A percentile compares a stretch with the other conserved stretches of the same genome.
phyloP scores from a whole-genome alignment of 2,113 vertebrate genomes.

The Tapirus terrestris region DNA sequence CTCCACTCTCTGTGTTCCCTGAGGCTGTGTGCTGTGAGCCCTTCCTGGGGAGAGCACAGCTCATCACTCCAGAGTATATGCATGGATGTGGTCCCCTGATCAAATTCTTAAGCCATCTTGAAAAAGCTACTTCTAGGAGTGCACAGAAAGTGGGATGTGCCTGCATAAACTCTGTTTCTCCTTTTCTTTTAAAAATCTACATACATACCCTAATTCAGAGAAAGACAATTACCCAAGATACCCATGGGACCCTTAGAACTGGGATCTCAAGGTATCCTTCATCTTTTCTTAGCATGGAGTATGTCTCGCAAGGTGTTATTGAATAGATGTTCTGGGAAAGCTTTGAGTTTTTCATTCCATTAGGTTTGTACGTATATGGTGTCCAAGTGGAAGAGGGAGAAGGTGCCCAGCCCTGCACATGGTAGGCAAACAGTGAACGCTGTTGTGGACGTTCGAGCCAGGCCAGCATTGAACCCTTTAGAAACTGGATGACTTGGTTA shows the following conservation, averaged over 20 bases:
- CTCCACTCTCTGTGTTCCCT: background rate
- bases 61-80: background rate
- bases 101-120: background rate
- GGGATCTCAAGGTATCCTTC: slow-evolving; percentile 81
- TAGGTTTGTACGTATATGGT: slow-evolving; percentile 81
- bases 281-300: slow-evolving; percentile 84
- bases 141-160: background rate
- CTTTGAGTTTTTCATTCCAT: slow-evolving; percentile 83
- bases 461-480: slow-evolving; percentile 78
- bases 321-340: slow-evolving; percentile 78
- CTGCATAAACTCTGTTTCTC: background rate
- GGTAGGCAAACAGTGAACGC: background rate
- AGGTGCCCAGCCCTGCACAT: background rate
- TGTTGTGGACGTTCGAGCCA: slow-evolving; percentile 61
- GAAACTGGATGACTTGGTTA: slow-evolving; percentile 78
- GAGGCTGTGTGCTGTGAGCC: background rate
- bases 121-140: background rate
- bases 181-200: background rate
- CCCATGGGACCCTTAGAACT: slow-evolving; percentile 70
- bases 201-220: background rate
- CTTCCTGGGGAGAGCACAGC: background rate
- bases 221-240: slow-evolving; percentile 79
- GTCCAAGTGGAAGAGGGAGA: slow-evolving; percentile 72
- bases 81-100: background rate
- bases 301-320: slow-evolving; percentile 82